A percentile compares a stretch with the other conserved stretches of the same genome.
Conservation (phyloP, 1,140 invertebrate genomes). For the Hestina assimilis region DNA sequence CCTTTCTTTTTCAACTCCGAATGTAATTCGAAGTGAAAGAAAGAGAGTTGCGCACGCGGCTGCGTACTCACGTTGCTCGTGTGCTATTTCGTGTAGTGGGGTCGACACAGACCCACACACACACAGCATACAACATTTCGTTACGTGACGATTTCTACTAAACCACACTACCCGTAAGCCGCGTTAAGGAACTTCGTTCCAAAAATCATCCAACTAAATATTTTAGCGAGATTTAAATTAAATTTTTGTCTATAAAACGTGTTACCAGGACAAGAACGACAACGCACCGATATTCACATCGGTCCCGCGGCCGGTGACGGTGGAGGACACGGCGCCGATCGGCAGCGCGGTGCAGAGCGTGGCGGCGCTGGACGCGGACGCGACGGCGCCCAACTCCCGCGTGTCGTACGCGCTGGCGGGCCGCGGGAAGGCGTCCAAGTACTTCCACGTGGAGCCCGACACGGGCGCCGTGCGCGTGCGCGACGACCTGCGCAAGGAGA, state of each 20-base stretch:
- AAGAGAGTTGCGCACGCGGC: no score
- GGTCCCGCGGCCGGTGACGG: slow-evolving; percentile 87
- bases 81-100: no score
- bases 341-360: slow-evolving; percentile 89
- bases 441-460: slow-evolving; percentile 92
- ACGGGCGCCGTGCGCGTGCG: slow-evolving; percentile 87
- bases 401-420: slow-evolving; percentile 90
- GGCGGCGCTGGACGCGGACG: slow-evolving; percentile 89
- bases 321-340: slow-evolving; percentile 90
- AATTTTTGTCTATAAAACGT: background rate
- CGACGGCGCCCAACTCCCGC: slow-evolving; percentile 89
- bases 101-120: no score
- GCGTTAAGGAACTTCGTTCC: no score
- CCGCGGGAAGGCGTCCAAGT: slow-evolving; percentile 87
- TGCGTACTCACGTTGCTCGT: no score
- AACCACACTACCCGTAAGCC: no score
- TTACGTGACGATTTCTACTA: no score
- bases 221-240: no score
- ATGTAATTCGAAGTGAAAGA: no score
- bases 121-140: no score
- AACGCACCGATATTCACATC: slow-evolving; percentile 91
- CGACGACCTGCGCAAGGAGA: slow-evolving; percentile 90
- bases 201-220: no score
- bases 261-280: slow-evolving; percentile 87
- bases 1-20: no score